Evolutionary conservation across 2,113 vertebrate genomes (phyloP), one percentile per base, ranked within the genome.

Genomic region (Sus scrofa): DNA sequence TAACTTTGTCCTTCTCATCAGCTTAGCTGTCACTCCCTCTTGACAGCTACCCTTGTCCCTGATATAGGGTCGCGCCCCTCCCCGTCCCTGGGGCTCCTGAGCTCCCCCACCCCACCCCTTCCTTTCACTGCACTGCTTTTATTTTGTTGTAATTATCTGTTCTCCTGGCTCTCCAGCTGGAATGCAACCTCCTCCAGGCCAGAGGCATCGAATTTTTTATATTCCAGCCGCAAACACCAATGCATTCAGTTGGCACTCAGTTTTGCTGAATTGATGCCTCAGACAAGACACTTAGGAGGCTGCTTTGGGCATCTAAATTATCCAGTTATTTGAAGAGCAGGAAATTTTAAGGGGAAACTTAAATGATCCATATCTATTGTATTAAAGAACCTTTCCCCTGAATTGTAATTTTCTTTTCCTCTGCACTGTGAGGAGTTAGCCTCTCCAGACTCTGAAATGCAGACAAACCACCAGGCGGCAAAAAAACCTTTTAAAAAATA

Each of bases 41-140:
- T 1, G 0, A 16, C 1, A 22, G 62, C 70, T 16, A 34, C 52
- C 65, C 27, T 9, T 50, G 70, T 6, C 54, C 30, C 32, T 0
- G 1, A 77, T 19, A 65, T 2, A 3, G 37, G 27, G 14, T 27
- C 62, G 3, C 2, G 0, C 8, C 30, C 8, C 26, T 37, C 26
- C 8, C 30, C 8, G 26, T 37, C 26, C 19, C 2, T 4, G 3
- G 78, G 10, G 2, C 32, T 32, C 63, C 11, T 0, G 1, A 6
- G 22, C 22, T 34, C n/a, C n/a, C n/a, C n/a, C n/a, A n/a, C n/a
- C 68, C 24, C 1, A 2, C 58, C 20, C n/a, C 30, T n/a, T n/a
- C n/a, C 39, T 24, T 58, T 86, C 34, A 6, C 4, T 7, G 11
- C 0, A 0, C 7, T 1, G 15, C 18, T 52, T 60, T 15, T 16